phyloP scores from a whole-genome alignment of 2,797 vertebrate genomes.

The Tapera naevia region DNA sequence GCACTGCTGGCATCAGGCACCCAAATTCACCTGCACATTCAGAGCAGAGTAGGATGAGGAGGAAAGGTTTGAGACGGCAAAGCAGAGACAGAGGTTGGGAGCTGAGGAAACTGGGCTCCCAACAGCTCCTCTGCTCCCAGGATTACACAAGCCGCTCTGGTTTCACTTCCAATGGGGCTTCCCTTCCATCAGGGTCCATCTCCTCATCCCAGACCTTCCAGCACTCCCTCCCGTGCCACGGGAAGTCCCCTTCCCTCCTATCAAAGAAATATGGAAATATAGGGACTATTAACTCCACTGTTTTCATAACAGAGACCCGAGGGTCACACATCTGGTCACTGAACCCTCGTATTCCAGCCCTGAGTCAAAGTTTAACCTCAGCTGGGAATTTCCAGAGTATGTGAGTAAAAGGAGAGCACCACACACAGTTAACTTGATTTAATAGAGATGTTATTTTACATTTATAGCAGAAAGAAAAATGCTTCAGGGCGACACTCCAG shows the following conservation, averaged over 20 bases:
- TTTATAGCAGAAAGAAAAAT: conserved; percentile 37
- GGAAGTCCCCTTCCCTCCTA: no score
- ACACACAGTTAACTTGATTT: not conserved
- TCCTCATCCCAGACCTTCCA: not conserved
- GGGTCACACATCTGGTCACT: not conserved
- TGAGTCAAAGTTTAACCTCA: not conserved
- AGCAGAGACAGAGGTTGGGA: fast-evolving
- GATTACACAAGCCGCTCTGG: not conserved
- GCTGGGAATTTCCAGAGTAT: not conserved
- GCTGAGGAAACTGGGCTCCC: fast-evolving
- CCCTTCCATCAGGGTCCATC: not conserved
- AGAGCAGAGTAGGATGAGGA: not conserved
- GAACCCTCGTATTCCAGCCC: not conserved
- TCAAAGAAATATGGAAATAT: fast-evolving
- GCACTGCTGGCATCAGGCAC: not conserved
- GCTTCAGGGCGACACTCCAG: conserved; percentile 18
- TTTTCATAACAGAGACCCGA: not conserved
- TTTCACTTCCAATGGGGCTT: not conserved
- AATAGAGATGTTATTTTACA: conserved; percentile 27
- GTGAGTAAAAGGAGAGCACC: not conserved
- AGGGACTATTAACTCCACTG: not conserved
- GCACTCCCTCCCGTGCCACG: fast-evolving
- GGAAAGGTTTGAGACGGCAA: not conserved
- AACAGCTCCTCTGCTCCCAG: no score
- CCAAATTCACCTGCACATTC: not conserved